Percentiles rank a stretch among this genome's conserved stretches.
Evolutionary conservation across 1,140 invertebrate species (phyloP).

Genomic region (Diorhabda carinulata): DNA sequence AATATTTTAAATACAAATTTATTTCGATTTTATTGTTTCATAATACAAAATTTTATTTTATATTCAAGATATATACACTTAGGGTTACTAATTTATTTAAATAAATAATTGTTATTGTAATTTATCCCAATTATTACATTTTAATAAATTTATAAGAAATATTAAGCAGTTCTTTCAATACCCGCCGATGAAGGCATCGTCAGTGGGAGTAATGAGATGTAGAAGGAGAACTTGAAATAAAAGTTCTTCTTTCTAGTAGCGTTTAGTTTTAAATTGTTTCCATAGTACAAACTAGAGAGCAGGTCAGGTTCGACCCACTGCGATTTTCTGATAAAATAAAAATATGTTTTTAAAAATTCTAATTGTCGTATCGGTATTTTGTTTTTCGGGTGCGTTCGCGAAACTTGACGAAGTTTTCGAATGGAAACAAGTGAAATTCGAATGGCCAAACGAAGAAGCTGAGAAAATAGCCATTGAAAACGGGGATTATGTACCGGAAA

Average conservation of each 20-base stretch:
- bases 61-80: no score
- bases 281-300: not conserved
- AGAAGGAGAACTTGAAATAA: slow-evolving; percentile 9
- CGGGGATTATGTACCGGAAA: slow-evolving; percentile 60
- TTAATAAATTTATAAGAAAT: no score
- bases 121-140: no score
- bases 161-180: no score
- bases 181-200: no score
- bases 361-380: slow-evolving; percentile 6
- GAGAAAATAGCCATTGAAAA: slow-evolving; percentile 57
- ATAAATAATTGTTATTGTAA: no score
- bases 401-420: slow-evolving; percentile 58
- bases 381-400: slow-evolving; percentile 20
- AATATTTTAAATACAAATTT: no score
- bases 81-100: no score
- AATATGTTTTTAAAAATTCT: slow-evolving; percentile 7
- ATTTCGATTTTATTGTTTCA: no score
- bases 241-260: not conserved
- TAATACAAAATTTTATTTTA: no score
- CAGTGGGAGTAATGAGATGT: not conserved
- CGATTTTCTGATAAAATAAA: not conserved
- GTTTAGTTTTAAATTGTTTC: not conserved
- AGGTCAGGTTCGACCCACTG: not conserved
- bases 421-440: slow-evolving; percentile 66
- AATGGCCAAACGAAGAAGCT: slow-evolving; percentile 61